A percentile compares a stretch with the other conserved stretches of the same genome.
Conservation (phyloP, 1,140 invertebrate species). For the Spodoptera litura region DNA sequence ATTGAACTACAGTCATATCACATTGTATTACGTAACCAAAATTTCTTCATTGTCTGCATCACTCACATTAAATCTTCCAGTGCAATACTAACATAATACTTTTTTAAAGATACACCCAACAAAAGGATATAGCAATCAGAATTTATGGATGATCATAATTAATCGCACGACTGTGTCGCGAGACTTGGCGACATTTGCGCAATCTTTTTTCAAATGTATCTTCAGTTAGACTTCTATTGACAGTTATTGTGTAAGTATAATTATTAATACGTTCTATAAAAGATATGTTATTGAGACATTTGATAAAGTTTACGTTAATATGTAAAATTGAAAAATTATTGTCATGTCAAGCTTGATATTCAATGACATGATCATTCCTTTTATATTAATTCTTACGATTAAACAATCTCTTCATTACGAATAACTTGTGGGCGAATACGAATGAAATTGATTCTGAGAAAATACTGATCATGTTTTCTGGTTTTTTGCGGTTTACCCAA, state of each 20-base stretch:
- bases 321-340: not conserved
- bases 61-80: not conserved
- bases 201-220: not conserved
- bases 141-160: constrained; percentile 23
- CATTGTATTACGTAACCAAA: too few species aligned
- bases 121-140: constrained; percentile 16
- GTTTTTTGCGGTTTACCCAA: too few species aligned
- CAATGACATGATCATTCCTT: too few species aligned
- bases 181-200: constrained; percentile 2
- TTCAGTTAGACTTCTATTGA: not conserved
- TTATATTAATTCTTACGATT: too few species aligned
- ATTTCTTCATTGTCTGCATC: not conserved
- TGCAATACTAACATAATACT: not conserved
- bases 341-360: too few species aligned
- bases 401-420: too few species aligned
- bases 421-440: too few species aligned
- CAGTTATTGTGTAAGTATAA: constrained; percentile 20
- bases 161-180: constrained; percentile 4
- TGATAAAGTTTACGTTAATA: constrained; percentile 1
- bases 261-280: not conserved
- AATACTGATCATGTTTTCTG: too few species aligned
- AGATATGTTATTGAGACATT: constrained; percentile 12
- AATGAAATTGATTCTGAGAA: too few species aligned
- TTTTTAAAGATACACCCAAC: not conserved
- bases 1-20: too few species aligned